Percentiles rank a stretch among this genome's conserved stretches.
Evolutionary conservation across 1,140 invertebrate genomes (phyloP).

Genomic region (Tetragnatha versicolor): DNA sequence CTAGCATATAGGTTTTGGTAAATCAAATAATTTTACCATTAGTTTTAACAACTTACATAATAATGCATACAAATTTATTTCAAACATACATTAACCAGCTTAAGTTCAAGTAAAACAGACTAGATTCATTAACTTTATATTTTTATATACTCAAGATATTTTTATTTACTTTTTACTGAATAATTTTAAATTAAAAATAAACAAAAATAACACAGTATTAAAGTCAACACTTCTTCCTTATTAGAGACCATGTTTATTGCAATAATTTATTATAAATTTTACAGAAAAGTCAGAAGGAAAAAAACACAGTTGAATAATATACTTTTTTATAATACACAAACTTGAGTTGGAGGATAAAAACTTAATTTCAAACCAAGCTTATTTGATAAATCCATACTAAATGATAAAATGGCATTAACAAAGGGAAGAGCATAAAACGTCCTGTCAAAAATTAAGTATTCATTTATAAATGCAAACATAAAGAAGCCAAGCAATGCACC

Average conservation of each 20-base stretch:
- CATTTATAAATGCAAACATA: slow-evolving; percentile 30
- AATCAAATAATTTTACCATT: no score
- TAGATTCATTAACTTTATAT: not conserved
- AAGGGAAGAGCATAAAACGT: not conserved
- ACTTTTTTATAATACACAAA: not conserved
- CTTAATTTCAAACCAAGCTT: not conserved
- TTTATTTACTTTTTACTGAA: no score
- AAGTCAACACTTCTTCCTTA: no score
- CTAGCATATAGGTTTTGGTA: no score
- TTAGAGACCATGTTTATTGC: slow-evolving; percentile 30
- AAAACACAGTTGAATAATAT: not conserved
- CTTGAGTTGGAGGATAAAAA: not conserved
- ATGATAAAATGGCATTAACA: not conserved
- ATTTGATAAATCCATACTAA: not conserved
- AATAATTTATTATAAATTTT: slow-evolving; percentile 30
- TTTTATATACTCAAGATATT: not conserved
- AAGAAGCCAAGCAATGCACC: slow-evolving; percentile 16
- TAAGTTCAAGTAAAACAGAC: not conserved
- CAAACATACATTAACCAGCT: not conserved
- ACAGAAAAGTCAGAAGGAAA: slow-evolving; percentile 4
- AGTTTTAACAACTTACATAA: no score
- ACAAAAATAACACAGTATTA: no score
- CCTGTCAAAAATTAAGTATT: slow-evolving; percentile 39
- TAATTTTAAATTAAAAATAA: no score
- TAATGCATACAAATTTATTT: no score